Evolutionary conservation across 2,113 vertebrate genomes (phyloP).

Genomic region (Ranitomeya variabilis): DNA sequence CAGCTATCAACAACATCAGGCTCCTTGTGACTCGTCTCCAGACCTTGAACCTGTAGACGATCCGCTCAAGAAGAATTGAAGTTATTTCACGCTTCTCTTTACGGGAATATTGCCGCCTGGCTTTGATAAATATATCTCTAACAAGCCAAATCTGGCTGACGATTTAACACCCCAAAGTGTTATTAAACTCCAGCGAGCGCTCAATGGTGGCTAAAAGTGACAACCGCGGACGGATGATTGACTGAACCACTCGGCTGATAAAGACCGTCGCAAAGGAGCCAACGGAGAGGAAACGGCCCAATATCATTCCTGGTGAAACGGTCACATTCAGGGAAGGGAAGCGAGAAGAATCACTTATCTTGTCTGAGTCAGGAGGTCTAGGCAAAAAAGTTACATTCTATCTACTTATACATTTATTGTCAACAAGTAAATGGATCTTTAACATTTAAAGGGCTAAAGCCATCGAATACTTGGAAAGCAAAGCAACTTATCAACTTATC

Average conservation of each 20-base stretch:
- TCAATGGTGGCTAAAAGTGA: slow-evolving; percentile 3
- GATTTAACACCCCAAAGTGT: slow-evolving; percentile 31
- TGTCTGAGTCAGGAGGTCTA: not conserved
- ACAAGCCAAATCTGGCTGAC: not conserved
- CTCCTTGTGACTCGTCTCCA: slow-evolving; percentile 25
- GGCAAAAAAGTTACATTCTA: too few species aligned
- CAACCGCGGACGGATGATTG: not conserved
- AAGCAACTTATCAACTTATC: too few species aligned
- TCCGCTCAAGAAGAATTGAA: slow-evolving; percentile 16
- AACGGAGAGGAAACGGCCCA: not conserved
- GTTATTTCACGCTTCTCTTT: slow-evolving; percentile 9
- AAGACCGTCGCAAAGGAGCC: not conserved
- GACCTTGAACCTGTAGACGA: slow-evolving; percentile 14
- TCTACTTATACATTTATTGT: not conserved
- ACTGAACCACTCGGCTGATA: slow-evolving; percentile 10
- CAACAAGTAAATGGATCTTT: not conserved
- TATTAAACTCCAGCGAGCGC: slow-evolving; percentile 16
- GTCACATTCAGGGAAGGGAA: not conserved
- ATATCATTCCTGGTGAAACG: not conserved
- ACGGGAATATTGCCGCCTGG: not conserved
- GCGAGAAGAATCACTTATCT: not conserved
- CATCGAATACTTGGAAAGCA: too few species aligned
- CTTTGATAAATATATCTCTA: slow-evolving; percentile 18
- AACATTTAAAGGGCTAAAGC: too few species aligned
- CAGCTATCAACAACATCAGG: slow-evolving; percentile 8